Evolutionary conservation across 2,797 vertebrate genomes (phyloP).

Genomic region (Pangasius macronema): DNA sequence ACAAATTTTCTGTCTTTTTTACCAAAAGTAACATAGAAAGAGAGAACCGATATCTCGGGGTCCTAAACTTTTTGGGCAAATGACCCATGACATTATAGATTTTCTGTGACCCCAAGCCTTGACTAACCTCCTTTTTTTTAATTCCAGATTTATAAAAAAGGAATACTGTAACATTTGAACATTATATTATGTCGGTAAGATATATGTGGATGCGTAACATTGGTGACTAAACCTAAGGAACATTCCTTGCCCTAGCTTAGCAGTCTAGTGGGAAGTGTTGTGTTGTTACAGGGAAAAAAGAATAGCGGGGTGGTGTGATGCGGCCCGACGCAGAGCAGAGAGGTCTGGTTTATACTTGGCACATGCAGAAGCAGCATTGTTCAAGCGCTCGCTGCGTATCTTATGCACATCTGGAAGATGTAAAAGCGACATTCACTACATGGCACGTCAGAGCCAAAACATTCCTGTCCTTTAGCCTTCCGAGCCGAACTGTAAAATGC

Average conservation of each 20-base stretch:
- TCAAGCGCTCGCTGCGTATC: not conserved
- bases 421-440: not conserved
- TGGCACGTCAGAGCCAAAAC: not conserved
- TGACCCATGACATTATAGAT: not conserved
- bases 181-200: not conserved
- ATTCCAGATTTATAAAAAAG: not conserved
- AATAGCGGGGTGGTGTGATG: not conserved
- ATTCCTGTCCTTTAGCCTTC: not conserved
- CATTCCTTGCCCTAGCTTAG: not conserved
- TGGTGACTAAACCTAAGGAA: not conserved
- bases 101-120: not conserved
- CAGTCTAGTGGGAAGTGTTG: not conserved
- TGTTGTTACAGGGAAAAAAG: not conserved
- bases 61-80: not conserved
- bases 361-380: not conserved
- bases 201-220: not conserved
- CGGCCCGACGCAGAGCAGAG: not conserved
- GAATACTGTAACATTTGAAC: not conserved
- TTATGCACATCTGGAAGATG: not conserved
- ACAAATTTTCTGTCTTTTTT: no score
- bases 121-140: not conserved
- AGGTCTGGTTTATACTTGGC: not conserved
- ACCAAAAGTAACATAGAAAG: no score
- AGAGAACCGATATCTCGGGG: not conserved
- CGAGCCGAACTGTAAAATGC: not conserved